Percentiles rank a stretch among this genome's conserved stretches.
Conservation (phyloP, 2,113 vertebrate genomes). For the Silurus asotus region DNA sequence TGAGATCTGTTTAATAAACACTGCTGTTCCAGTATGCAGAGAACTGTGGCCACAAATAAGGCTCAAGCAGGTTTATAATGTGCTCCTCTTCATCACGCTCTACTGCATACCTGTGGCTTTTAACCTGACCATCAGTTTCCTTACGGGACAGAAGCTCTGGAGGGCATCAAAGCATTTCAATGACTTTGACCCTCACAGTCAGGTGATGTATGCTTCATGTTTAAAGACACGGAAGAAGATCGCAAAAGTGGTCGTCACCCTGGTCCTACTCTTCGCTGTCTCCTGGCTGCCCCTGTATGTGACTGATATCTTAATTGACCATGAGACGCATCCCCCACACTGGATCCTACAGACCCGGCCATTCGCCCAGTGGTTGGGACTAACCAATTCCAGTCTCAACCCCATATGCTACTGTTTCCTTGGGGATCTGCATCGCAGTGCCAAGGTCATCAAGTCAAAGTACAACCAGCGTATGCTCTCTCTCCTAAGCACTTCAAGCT, state of each 20-base stretch:
- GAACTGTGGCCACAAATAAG: constrained; percentile 85
- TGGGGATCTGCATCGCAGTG: constrained; percentile 83
- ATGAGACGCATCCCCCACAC: constrained; percentile 72
- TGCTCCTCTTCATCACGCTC: constrained; percentile 85
- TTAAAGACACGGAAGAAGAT: constrained; percentile 86
- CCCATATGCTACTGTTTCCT: constrained; percentile 93
- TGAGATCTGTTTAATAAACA: constrained; percentile 78
- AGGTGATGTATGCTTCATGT: constrained; percentile 76
- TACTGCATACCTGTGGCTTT: constrained; percentile 89
- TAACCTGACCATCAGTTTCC: constrained; percentile 86
- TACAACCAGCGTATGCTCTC: constrained; percentile 82
- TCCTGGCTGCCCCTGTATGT: constrained; percentile 89
- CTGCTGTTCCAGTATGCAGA: constrained; percentile 81
- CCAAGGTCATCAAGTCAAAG: constrained; percentile 80
- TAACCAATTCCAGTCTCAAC: constrained; percentile 92
- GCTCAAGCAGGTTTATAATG: constrained; percentile 88
- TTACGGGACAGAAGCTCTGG: constrained; percentile 83
- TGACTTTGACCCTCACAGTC: constrained; percentile 75
- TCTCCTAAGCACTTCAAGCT: constrained; percentile 74
- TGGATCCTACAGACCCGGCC: constrained; percentile 86
- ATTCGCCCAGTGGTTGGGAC: constrained; percentile 89
- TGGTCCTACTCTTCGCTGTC: constrained; percentile 84
- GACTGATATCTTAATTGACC: constrained; percentile 87
- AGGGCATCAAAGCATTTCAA: constrained; percentile 70
- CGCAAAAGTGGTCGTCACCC: constrained; percentile 87